Evolutionary conservation across 2,113 vertebrate genomes (phyloP).

Genomic region (Polypterus bichir): DNA sequence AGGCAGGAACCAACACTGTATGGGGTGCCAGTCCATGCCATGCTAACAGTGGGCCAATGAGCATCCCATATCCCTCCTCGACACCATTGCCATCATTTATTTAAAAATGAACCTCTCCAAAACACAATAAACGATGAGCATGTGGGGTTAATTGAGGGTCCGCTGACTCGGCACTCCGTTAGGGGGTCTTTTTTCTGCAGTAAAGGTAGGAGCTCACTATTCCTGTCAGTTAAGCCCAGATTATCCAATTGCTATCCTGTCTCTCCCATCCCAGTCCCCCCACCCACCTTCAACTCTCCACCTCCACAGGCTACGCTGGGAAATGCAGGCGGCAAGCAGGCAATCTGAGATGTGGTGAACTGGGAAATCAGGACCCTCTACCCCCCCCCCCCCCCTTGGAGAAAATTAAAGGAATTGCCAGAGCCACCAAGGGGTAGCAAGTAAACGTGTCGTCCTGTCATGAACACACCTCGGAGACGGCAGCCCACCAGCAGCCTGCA

Average conservation of each 20-base stretch:
- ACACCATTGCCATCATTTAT: too few relatives aligned
- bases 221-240: neutral
- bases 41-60: too few relatives aligned
- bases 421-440: slow-evolving; percentile 19
- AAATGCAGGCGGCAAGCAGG: slow-evolving; percentile 32
- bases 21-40: too few relatives aligned
- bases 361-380: slow-evolving; percentile 20
- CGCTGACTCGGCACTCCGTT: too few relatives aligned
- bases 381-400: slow-evolving; percentile 14
- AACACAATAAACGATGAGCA: too few relatives aligned
- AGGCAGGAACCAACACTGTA: too few relatives aligned
- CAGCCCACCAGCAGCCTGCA: slow-evolving; percentile 29
- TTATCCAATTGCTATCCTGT: slow-evolving; percentile 16
- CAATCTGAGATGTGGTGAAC: slow-evolving; percentile 18
- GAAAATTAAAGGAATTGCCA: slow-evolving; percentile 11
- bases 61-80: too few relatives aligned
- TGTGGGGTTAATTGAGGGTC: too few relatives aligned
- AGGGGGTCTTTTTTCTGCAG: too few relatives aligned
- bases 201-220: slow-evolving; percentile 1
- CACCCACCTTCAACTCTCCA: slow-evolving; percentile 5
- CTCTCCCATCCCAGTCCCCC: slow-evolving; percentile 2
- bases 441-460: slow-evolving; percentile 30
- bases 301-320: slow-evolving; percentile 24
- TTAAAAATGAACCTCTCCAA: too few relatives aligned
- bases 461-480: slow-evolving; percentile 41